Percentiles rank a stretch among this genome's conserved stretches.
Evolutionary conservation across 2,113 vertebrate species (phyloP).

Genomic region (Probosciger aterrimus): DNA sequence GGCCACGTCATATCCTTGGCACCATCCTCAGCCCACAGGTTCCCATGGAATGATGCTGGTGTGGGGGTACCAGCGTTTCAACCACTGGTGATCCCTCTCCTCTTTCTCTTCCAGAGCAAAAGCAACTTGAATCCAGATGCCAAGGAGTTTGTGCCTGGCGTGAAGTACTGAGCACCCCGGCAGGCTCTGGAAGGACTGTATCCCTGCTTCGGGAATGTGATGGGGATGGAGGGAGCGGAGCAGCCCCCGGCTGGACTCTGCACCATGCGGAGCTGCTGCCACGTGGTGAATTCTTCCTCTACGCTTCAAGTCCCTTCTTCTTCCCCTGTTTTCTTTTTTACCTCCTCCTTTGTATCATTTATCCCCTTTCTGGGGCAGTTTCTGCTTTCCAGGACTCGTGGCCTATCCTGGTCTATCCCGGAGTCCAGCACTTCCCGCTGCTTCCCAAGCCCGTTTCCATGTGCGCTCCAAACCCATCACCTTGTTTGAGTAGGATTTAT

Average conservation of each 20-base stretch:
- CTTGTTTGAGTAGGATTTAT: not conserved
- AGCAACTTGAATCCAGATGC: constrained; percentile 96
- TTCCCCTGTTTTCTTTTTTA: not conserved
- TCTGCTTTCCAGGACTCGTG: not conserved
- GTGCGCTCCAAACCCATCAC: not conserved
- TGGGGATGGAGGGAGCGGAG: not conserved
- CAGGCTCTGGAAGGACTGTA: constrained; percentile 37
- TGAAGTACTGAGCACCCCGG: constrained; percentile 89
- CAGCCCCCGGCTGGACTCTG: not conserved
- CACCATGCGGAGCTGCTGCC: constrained; percentile 31
- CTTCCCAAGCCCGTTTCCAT: not conserved
- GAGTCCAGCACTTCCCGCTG: not conserved
- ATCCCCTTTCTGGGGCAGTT: not conserved
- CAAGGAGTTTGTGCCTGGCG: constrained; percentile 96
- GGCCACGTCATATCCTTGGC: not conserved
- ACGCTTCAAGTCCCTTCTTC: constrained; percentile 1
- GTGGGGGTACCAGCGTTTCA: fast-evolving
- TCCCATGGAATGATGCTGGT: too few species aligned
- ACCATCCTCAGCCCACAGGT: not conserved
- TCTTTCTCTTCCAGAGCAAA: constrained; percentile 84
- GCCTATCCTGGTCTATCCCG: not conserved
- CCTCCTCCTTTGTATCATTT: not conserved
- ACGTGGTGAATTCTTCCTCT: constrained; percentile 19
- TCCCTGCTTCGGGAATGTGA: constrained; percentile 50
- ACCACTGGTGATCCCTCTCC: not conserved